phyloP scores from a whole-genome alignment of 2,888 invertebrate species.

The Cephus runcator region DNA sequence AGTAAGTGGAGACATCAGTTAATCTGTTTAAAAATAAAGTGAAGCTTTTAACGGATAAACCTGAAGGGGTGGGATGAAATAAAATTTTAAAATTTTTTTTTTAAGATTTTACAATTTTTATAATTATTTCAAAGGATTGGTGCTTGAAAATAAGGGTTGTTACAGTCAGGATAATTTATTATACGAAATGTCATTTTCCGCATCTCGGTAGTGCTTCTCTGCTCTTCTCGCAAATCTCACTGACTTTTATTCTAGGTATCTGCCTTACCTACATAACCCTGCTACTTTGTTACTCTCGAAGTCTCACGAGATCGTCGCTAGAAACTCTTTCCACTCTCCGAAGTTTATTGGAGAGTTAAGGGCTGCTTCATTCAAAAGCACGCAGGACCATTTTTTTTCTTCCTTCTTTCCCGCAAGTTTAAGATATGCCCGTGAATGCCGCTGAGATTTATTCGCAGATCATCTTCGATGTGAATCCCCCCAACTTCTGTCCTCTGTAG shows the following conservation, averaged over 20 bases:
- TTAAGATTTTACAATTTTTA: not conserved
- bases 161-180: too few species aligned
- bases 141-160: not conserved
- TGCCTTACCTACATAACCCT: not conserved
- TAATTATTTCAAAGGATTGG: not conserved
- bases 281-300: not conserved
- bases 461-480: not conserved
- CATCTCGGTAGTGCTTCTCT: too few species aligned
- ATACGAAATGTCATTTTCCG: too few species aligned
- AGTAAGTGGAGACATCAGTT: not conserved
- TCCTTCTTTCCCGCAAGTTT: not conserved
- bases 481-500: not conserved
- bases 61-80: not conserved
- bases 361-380: not conserved
- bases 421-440: not conserved
- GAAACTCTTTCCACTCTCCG: not conserved
- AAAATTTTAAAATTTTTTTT: too few species aligned
- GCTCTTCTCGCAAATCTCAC: too few species aligned
- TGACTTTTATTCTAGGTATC: not conserved
- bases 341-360: not conserved
- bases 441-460: not conserved
- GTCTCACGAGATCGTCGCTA: not conserved
- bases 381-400: not conserved
- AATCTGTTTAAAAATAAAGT: not conserved
- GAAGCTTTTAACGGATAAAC: not conserved